Percentiles rank a stretch among this genome's conserved stretches.
Evolutionary conservation across 2,113 vertebrate species (phyloP).

Genomic region (Rhea americana): DNA sequence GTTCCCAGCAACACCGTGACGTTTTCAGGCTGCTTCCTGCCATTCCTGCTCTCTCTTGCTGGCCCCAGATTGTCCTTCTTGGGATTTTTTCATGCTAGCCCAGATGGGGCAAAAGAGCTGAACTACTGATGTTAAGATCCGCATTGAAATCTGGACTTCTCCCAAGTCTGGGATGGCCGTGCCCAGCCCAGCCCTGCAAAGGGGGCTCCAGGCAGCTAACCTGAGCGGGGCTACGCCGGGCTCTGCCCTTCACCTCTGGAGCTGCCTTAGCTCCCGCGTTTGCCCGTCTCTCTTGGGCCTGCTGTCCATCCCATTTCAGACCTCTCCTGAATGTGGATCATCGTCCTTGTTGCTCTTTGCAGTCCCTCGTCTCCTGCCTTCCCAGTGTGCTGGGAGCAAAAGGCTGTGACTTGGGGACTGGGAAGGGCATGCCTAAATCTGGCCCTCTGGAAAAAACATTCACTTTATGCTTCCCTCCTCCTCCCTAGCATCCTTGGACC

Average conservation of each 20-base stretch:
- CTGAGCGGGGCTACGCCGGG: accelerated
- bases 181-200: not conserved
- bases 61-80: not conserved
- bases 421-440: not conserved
- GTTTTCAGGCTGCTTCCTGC: not conserved
- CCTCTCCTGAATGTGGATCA: not conserved
- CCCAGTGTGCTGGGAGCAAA: not conserved
- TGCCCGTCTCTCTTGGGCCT: accelerated
- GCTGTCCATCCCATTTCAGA: not conserved
- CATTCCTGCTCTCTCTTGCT: not conserved
- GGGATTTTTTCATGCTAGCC: not conserved
- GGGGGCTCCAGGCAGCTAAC: not conserved
- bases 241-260: not conserved
- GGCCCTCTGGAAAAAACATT: not conserved
- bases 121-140: not conserved
- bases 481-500: not conserved
- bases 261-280: not conserved
- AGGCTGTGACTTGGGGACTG: not conserved
- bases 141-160: not conserved
- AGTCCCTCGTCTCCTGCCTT: not conserved
- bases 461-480: not conserved
- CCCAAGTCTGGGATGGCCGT: not conserved
- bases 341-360: not conserved
- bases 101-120: not conserved
- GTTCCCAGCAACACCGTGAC: not conserved